A percentile compares a stretch with the other conserved stretches of the same genome.
Conservation (phyloP, 2,113 vertebrate species). For the Tretioscincus oriximinensis region DNA sequence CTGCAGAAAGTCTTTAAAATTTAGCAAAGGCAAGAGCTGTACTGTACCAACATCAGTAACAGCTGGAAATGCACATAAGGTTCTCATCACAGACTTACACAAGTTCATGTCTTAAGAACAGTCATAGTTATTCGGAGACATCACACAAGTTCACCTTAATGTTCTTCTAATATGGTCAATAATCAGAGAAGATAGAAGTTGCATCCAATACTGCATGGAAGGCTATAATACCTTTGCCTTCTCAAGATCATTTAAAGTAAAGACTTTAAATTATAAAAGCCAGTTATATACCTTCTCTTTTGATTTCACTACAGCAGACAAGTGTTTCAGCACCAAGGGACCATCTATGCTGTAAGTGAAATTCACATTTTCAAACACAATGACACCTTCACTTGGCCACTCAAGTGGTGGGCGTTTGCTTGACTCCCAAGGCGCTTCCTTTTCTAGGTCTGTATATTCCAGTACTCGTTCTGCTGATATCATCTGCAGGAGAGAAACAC, state of each 20-base stretch:
- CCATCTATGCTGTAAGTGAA: slow-evolving; percentile 86
- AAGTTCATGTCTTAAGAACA: background rate
- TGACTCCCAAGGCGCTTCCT: slow-evolving; percentile 90
- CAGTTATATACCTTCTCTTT: slow-evolving; percentile 85
- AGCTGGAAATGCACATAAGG: background rate
- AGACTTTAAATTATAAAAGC: background rate
- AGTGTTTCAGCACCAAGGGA: slow-evolving; percentile 85
- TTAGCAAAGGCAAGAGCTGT: too few relatives aligned
- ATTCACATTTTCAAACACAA: slow-evolving; percentile 89
- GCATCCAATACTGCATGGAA: background rate
- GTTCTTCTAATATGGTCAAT: background rate
- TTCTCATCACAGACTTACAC: background rate
- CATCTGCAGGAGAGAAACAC: slow-evolving; percentile 77
- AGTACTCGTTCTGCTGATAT: slow-evolving; percentile 93
- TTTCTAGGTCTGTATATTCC: slow-evolving; percentile 92
- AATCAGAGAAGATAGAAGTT: background rate
- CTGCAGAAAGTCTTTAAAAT: too few relatives aligned
- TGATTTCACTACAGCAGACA: slow-evolving; percentile 83
- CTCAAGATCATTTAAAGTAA: background rate
- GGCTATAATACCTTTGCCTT: background rate
- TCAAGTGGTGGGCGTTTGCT: slow-evolving; percentile 76
- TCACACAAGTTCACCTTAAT: background rate
- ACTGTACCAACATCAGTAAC: too few relatives aligned
- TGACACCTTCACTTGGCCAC: slow-evolving; percentile 86
- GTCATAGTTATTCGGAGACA: background rate